Percentiles rank a stretch among this genome's conserved stretches.
Conservation (phyloP, 2,888 invertebrate species). For the Brachyopa scutellaris region DNA sequence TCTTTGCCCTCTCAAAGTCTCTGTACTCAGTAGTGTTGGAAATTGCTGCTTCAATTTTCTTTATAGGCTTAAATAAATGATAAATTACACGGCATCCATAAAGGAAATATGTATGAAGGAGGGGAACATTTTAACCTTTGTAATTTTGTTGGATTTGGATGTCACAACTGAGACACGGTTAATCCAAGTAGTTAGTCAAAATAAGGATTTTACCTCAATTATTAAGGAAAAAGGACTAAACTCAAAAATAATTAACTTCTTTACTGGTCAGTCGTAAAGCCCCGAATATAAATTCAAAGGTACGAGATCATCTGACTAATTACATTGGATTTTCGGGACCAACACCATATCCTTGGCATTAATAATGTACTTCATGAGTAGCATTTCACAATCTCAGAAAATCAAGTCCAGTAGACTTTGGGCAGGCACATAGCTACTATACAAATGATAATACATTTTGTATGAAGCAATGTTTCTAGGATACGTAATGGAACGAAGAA, state of each 20-base stretch:
- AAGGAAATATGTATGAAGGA: not conserved
- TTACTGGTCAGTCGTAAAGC: not conserved
- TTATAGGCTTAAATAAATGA: conserved; percentile 1
- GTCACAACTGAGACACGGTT: no score
- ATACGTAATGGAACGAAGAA: not conserved
- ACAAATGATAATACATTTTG: conserved; percentile 4
- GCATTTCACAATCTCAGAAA: not conserved
- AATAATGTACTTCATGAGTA: conserved; percentile 4
- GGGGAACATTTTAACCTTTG: no score
- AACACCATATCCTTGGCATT: conserved; percentile 11
- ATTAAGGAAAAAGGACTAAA: no score
- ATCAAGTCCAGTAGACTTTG: not conserved
- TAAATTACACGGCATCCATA: not conserved
- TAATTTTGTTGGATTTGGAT: no score
- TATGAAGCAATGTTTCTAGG: conserved; percentile 1
- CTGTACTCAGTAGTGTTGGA: not conserved
- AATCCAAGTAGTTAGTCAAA: no score
- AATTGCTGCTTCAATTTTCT: not conserved
- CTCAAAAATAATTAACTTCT: not conserved
- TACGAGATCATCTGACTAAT: no score
- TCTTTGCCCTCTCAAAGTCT: not conserved
- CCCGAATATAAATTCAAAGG: not conserved
- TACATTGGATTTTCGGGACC: conserved; percentile 16
- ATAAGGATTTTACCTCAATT: no score
- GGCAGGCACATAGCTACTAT: not conserved